Evolutionary conservation across 2,113 vertebrate genomes (phyloP).

Genomic region (Oreochromis aureus): DNA sequence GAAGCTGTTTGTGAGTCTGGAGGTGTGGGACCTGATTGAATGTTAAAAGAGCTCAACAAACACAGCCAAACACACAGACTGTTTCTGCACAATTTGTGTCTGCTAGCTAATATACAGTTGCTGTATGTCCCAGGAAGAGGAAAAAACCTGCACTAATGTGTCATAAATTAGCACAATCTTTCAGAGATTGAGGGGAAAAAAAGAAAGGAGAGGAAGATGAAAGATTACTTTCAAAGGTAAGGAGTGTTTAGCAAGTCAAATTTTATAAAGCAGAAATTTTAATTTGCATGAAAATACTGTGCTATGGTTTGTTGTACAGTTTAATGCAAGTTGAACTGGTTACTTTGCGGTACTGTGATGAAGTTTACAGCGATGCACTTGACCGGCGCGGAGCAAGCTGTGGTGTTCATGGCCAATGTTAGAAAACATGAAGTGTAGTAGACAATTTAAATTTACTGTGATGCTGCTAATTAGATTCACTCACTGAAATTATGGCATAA

Average conservation of each 20-base stretch:
- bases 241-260: background rate
- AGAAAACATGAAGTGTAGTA: background rate
- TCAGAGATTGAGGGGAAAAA: rapidly evolving
- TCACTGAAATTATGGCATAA: background rate
- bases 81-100: background rate
- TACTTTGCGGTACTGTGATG: background rate
- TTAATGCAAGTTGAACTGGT: background rate
- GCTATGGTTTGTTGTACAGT: background rate
- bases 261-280: background rate
- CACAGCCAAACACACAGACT: background rate
- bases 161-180: background rate
- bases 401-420: background rate
- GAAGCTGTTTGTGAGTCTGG: background rate
- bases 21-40: background rate
- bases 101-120: background rate
- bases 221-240: background rate
- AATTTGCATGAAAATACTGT: background rate
- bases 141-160: background rate
- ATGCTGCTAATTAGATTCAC: background rate
- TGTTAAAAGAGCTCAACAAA: background rate
- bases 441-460: background rate
- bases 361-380: background rate
- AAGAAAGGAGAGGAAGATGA: background rate
- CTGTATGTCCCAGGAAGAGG: background rate
- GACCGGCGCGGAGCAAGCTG: background rate